Evolutionary conservation across 2,888 invertebrate species (phyloP).

Genomic region (Cosmia pyralina): DNA sequence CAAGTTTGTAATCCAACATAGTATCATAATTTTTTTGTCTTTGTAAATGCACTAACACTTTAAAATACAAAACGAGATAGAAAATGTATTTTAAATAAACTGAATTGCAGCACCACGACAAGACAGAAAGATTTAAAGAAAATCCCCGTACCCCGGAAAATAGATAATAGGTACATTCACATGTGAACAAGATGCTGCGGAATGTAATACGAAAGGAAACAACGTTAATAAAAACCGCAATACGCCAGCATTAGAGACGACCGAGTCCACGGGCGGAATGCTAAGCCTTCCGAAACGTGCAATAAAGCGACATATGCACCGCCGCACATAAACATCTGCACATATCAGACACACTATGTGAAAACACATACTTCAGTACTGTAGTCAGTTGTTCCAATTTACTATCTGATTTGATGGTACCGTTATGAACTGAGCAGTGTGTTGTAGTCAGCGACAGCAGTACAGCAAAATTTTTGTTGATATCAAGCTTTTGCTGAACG

Average conservation of each 20-base stretch:
- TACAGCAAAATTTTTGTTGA: slow-evolving; percentile 2
- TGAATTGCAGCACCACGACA: slow-evolving; percentile 8
- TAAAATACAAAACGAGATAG: background rate
- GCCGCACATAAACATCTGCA: slow-evolving; percentile 69
- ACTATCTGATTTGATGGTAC: background rate
- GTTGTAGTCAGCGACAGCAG: background rate
- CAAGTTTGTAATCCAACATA: slow-evolving; percentile 2
- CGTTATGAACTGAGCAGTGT: background rate
- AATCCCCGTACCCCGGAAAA: slow-evolving; percentile 51
- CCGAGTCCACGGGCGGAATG: slow-evolving; percentile 79
- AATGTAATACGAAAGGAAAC: slow-evolving; percentile 82
- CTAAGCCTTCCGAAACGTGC: slow-evolving; percentile 79
- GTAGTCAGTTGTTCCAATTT: slow-evolving; percentile 1
- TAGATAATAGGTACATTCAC: slow-evolving; percentile 61
- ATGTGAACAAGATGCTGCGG: slow-evolving; percentile 73
- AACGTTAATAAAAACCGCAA: slow-evolving; percentile 84
- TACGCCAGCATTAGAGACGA: slow-evolving; percentile 79
- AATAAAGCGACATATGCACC: slow-evolving; percentile 81
- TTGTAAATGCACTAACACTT: background rate
- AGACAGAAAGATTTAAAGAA: slow-evolving; percentile 34
- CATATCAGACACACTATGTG: slow-evolving; percentile 52
- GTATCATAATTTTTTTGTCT: background rate
- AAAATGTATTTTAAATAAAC: slow-evolving; percentile 23
- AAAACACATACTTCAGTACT: slow-evolving; percentile 17
- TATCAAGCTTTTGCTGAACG: background rate